These are phyloP conservation scores for Apodemia zela DNA, from an alignment of 2,888 invertebrate genomes.

Conservation along the genomic window DNA sequence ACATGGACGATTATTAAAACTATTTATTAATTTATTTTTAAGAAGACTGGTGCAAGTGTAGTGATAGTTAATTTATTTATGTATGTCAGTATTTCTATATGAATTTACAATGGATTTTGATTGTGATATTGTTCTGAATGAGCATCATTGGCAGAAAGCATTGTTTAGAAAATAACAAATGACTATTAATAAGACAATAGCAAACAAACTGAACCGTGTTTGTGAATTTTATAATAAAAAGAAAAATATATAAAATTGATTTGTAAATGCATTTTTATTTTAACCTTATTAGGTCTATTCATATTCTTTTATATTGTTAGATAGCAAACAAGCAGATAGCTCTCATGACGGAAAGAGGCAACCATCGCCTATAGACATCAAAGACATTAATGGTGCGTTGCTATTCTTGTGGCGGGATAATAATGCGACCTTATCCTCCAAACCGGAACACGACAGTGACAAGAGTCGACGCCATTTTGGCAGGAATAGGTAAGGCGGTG, in stretches of 20 bases:
- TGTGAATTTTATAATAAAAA: conserved; percentile 67
- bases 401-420: not conserved
- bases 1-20: conserved; percentile 57
- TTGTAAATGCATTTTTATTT: conserved; percentile 46
- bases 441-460: not conserved
- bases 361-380: not conserved
- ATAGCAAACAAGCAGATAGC: conserved; percentile 25
- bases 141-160: conserved; percentile 45
- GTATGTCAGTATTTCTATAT: conserved; percentile 63
- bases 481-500: not conserved
- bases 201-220: conserved; percentile 50
- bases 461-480: not conserved
- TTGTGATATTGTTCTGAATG: conserved; percentile 52
- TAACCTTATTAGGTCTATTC: not conserved
- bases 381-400: not conserved
- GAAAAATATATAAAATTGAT: conserved; percentile 57
- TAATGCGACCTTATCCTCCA: not conserved
- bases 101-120: conserved; percentile 37
- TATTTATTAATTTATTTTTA: conserved; percentile 76
- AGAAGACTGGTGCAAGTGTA: conserved; percentile 70
- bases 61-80: conserved; percentile 76
- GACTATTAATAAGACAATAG: conserved; percentile 51
- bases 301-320: too few species aligned
- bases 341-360: not conserved
- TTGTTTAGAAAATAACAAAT: conserved; percentile 47